phyloP scores from a whole-genome alignment of 2,113 vertebrate genomes.

The Clarias batrachus region DNA sequence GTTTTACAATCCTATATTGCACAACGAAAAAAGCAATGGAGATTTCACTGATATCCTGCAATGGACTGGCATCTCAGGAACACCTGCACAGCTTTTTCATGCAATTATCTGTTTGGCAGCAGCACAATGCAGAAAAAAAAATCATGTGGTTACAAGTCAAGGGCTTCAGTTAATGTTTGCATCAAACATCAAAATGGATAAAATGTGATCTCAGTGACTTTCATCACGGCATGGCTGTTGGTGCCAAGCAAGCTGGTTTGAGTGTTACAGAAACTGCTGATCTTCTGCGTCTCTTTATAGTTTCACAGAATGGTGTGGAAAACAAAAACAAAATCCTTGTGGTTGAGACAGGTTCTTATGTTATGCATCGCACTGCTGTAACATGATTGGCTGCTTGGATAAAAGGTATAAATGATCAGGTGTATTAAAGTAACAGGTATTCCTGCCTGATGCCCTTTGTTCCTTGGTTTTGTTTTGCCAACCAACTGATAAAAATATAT shows the following conservation, averaged over 20 bases:
- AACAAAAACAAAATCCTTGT: not conserved
- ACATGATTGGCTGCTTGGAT: not conserved
- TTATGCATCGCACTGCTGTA: not conserved
- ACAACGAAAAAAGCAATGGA: not conserved
- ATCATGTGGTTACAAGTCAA: not conserved
- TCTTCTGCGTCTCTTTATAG: not conserved
- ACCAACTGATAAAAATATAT: not conserved
- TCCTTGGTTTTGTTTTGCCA: not conserved
- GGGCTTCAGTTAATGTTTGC: not conserved
- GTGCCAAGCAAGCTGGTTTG: not conserved
- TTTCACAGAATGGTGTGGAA: not conserved
- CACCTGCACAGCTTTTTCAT: slow-evolving; percentile 2
- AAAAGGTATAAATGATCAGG: not conserved
- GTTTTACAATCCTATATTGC: not conserved
- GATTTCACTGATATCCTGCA: not conserved
- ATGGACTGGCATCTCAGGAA: not conserved
- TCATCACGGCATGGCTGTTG: not conserved
- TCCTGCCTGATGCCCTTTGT: not conserved
- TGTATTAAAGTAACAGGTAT: not conserved
- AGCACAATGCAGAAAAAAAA: not conserved
- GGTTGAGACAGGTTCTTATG: not conserved
- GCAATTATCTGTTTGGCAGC: not conserved
- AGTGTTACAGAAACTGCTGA: not conserved
- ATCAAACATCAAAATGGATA: not conserved
- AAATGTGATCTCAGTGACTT: not conserved